phyloP scores from a whole-genome alignment of 2,888 invertebrate species.

The Microplitis manilae region DNA sequence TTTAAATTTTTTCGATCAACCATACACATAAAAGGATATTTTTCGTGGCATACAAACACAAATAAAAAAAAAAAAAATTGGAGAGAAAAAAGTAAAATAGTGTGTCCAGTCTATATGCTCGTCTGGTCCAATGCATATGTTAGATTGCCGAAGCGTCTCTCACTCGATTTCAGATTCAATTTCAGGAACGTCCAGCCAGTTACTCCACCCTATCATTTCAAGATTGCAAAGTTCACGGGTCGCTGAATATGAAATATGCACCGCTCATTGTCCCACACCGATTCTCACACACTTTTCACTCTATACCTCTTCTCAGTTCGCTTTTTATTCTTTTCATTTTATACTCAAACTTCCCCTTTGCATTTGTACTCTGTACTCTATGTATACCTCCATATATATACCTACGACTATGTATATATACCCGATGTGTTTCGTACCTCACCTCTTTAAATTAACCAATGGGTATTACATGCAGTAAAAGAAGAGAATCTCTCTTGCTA shows the following conservation, averaged over 20 bases:
- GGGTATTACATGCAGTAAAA: too few species aligned
- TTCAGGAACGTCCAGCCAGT: conserved; percentile 58
- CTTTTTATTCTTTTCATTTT: conserved; percentile 17
- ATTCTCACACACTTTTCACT: conserved; percentile 8
- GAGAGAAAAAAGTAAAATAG: neutral
- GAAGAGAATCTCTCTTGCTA: too few species aligned
- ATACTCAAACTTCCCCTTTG: conserved; percentile 15
- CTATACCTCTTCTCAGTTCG: neutral
- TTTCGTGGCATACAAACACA: neutral
- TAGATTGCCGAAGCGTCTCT: conserved; percentile 56
- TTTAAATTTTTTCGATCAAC: neutral
- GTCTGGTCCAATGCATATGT: conserved; percentile 64
- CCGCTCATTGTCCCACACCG: conserved; percentile 56
- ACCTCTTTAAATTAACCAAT: too few species aligned
- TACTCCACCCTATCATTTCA: conserved; percentile 31
- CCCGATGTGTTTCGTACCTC: too few species aligned
- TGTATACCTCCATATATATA: too few species aligned
- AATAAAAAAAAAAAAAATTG: neutral
- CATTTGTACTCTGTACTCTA: neutral
- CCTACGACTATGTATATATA: too few species aligned
- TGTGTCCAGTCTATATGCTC: conserved; percentile 41
- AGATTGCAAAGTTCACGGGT: conserved; percentile 49
- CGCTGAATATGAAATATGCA: conserved; percentile 64
- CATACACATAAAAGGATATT: neutral
- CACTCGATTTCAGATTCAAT: conserved; percentile 66